Evolutionary conservation across 2,797 vertebrate genomes (phyloP).

Genomic region (Dendrocincla tyrannina): DNA sequence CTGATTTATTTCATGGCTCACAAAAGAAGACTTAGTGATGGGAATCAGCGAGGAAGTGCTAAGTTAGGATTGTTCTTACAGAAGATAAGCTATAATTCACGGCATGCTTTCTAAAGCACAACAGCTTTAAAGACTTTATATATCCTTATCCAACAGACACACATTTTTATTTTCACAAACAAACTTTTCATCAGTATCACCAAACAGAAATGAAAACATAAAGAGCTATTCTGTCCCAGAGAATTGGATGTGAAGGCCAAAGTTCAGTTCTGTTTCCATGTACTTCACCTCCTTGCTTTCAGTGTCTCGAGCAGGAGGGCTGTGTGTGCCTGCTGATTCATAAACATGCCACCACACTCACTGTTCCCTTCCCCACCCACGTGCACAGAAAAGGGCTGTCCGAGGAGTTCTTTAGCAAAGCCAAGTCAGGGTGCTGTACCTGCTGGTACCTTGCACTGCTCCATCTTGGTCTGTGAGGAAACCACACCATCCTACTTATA

Average conservation of each 20-base stretch:
- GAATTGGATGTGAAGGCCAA: not conserved
- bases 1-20: not conserved
- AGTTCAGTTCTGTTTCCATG: not conserved
- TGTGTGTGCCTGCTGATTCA: rapidly evolving
- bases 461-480: not conserved
- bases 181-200: not conserved
- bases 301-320: rapidly evolving
- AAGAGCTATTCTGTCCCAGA: not conserved
- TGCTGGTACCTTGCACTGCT: not conserved
- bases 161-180: not conserved
- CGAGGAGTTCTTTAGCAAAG: not conserved
- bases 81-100: not conserved
- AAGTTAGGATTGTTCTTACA: not conserved
- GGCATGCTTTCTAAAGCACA: not conserved
- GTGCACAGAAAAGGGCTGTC: not conserved
- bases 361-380: not conserved
- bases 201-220: not conserved
- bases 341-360: not conserved
- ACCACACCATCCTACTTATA: not conserved
- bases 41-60: not conserved
- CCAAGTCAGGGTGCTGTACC: not conserved
- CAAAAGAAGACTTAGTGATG: not conserved
- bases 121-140: not conserved
- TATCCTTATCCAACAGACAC: not conserved
- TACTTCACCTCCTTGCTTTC: not conserved